Percentiles rank a stretch among this genome's conserved stretches.
These are phyloP conservation scores for Sminthurinus aureus DNA, from an alignment of 2,888 invertebrate genomes.

Conservation along the genomic window DNA sequence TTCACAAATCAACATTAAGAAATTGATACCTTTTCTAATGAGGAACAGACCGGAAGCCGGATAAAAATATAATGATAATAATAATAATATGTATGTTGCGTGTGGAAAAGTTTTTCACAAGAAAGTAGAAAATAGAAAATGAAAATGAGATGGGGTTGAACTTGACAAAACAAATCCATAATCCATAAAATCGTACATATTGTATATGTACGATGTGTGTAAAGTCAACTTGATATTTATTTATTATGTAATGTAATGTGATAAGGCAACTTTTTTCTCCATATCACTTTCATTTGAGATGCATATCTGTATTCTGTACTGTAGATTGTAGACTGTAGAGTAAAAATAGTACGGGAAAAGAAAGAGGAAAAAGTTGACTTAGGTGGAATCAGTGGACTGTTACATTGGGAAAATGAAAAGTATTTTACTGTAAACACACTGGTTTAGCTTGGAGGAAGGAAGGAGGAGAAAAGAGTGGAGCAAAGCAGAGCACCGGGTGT, in stretches of 20 bases:
- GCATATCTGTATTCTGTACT: not conserved
- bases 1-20: no score
- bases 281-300: not conserved
- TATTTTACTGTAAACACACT: not conserved
- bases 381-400: not conserved
- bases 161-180: constrained; percentile 30
- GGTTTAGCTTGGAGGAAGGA: not conserved
- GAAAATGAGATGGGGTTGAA: constrained; percentile 18
- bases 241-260: constrained; percentile 28
- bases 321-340: not conserved
- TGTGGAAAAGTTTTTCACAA: not conserved
- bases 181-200: constrained; percentile 28
- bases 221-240: no score
- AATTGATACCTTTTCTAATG: no score
- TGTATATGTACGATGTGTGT: no score
- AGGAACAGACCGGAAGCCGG: not conserved
- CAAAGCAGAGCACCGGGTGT: not conserved
- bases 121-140: not conserved
- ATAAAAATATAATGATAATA: not conserved
- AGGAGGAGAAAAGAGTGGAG: no score
- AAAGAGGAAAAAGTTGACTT: not conserved
- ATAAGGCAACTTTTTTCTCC: constrained; percentile 3
- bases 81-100: not conserved
- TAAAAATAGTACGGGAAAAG: not conserved
- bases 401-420: not conserved